Percentiles rank a stretch among this genome's conserved stretches.
These are phyloP conservation scores for Zaprionus vittiger DNA, from an alignment of 1,140 invertebrate species.

Conservation along the genomic window DNA sequence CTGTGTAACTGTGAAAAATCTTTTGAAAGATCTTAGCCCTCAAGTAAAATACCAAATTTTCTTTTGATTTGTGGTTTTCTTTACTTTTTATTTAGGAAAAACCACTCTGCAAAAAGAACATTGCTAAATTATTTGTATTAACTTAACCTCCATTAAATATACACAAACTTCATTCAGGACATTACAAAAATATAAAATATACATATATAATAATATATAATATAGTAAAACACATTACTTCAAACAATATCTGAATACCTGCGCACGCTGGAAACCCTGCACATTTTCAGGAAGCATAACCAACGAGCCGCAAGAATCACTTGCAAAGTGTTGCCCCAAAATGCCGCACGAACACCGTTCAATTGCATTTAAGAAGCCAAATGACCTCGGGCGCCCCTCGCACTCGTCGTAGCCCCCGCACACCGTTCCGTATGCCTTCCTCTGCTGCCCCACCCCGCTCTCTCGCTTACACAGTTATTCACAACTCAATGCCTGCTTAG, in stretches of 20 bases:
- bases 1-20: too few relatives aligned
- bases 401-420: neutral
- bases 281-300: conserved; percentile 36
- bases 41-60: too few relatives aligned
- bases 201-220: too few relatives aligned
- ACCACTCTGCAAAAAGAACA: too few relatives aligned
- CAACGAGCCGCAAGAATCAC: conserved; percentile 53
- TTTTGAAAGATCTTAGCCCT: too few relatives aligned
- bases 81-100: too few relatives aligned
- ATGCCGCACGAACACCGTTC: conserved; percentile 74
- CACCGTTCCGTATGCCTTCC: neutral
- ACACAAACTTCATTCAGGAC: too few relatives aligned
- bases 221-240: too few relatives aligned
- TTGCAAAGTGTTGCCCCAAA: conserved; percentile 76
- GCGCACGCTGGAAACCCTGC: conserved; percentile 38
- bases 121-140: too few relatives aligned
- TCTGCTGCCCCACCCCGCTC: neutral
- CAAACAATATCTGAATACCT: neutral
- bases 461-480: conserved; percentile 46
- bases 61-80: too few relatives aligned
- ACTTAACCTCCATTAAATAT: too few relatives aligned
- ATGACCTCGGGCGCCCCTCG: conserved; percentile 65
- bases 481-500: conserved; percentile 78
- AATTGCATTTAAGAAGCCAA: conserved; percentile 80
- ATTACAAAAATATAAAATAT: too few relatives aligned